phyloP scores from a whole-genome alignment of 1,140 invertebrate genomes.

The Chironomus striatipennis region DNA sequence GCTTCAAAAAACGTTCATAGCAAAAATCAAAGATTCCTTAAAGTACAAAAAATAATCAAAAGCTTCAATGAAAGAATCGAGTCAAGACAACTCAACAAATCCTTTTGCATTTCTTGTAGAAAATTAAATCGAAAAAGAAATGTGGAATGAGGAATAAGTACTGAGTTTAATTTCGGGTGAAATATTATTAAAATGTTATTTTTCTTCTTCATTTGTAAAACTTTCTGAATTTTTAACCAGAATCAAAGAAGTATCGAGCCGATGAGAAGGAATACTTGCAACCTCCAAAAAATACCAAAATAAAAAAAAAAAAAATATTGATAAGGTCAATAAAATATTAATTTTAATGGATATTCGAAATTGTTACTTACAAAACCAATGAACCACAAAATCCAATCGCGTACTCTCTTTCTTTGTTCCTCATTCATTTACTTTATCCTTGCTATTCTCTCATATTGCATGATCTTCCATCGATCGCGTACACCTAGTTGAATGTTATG shows the following conservation, averaged over 20 bases:
- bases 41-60: too few relatives aligned
- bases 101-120: too few relatives aligned
- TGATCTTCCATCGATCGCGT: neutral
- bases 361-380: neutral
- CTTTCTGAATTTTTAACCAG: neutral
- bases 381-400: neutral
- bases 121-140: neutral
- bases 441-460: neutral
- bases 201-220: neutral
- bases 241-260: neutral
- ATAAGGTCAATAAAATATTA: conserved; percentile 15
- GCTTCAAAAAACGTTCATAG: too few relatives aligned
- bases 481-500: neutral
- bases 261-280: neutral
- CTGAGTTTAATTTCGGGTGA: neutral
- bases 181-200: conserved; percentile 10
- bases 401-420: neutral
- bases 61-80: too few relatives aligned
- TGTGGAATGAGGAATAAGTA: neutral
- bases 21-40: too few relatives aligned
- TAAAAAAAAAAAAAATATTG: neutral
- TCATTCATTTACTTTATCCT: neutral
- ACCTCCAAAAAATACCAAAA: neutral
- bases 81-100: too few relatives aligned
- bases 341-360: neutral